Evolutionary conservation across 1,140 invertebrate genomes (phyloP).

Genomic region (Littorina saxatilis): DNA sequence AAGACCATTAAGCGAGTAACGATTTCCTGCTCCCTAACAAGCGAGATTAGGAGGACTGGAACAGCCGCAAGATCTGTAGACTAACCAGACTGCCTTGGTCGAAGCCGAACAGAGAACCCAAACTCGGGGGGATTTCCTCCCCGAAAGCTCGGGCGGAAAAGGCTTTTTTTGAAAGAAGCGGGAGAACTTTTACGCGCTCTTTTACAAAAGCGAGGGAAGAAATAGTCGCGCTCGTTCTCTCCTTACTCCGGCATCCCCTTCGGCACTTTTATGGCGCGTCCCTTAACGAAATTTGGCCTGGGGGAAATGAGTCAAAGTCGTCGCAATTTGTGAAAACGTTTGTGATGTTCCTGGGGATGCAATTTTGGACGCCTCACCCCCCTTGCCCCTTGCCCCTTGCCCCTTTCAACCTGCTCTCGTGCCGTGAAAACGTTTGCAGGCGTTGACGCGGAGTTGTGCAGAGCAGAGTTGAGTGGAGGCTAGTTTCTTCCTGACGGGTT

Average conservation of each 20-base stretch:
- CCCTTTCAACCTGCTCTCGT: conserved; percentile 3
- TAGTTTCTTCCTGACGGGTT: too few relatives aligned
- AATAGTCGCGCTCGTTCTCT: conserved; percentile 15
- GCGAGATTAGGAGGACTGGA: not conserved
- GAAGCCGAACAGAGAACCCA: not conserved
- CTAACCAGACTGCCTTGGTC: not conserved
- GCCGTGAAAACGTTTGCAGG: not conserved
- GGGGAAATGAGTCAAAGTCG: conserved; percentile 33
- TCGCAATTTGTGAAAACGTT: conserved; percentile 38
- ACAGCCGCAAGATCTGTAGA: not conserved
- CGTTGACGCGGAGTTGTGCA: not conserved
- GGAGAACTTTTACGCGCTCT: conserved; percentile 10
- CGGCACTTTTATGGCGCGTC: conserved; percentile 25
- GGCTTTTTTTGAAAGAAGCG: not conserved
- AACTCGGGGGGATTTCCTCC: not conserved
- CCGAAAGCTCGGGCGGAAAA: not conserved
- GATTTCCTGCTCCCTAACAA: not conserved
- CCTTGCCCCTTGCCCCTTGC: too few relatives aligned
- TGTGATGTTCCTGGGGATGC: conserved; percentile 31
- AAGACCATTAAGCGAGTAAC: not conserved
- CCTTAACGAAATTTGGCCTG: conserved; percentile 32
- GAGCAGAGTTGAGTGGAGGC: too few relatives aligned
- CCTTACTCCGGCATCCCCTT: not conserved
- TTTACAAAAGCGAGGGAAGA: conserved; percentile 6
- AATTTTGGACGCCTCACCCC: conserved; percentile 15